phyloP scores from a whole-genome alignment of 2,113 vertebrate species.

The Turdus rufiventris region DNA sequence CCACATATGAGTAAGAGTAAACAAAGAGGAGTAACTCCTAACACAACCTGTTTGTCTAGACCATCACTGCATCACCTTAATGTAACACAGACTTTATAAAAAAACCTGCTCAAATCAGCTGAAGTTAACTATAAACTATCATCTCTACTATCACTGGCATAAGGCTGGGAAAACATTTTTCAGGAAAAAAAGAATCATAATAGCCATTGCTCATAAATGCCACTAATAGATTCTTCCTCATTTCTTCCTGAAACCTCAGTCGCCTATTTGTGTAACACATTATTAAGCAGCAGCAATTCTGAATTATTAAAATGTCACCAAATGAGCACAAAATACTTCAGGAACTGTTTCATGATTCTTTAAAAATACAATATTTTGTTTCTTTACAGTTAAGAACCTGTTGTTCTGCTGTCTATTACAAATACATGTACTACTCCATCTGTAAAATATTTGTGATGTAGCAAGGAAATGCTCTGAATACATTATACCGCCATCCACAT shows the following conservation, averaged over 20 bases:
- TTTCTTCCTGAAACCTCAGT: conserved; percentile 28
- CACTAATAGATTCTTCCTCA: conserved; percentile 38
- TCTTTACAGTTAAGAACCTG: background rate
- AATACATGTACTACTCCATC: background rate
- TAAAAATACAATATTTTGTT: conserved; percentile 10
- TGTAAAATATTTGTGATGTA: background rate
- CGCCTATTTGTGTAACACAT: background rate
- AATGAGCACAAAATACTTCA: conserved; percentile 27
- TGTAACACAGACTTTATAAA: background rate
- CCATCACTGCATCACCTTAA: background rate
- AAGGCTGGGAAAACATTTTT: background rate
- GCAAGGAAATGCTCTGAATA: background rate
- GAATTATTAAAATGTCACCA: background rate
- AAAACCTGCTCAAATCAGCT: background rate
- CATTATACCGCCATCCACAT: background rate
- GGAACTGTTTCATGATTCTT: background rate
- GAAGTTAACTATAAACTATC: background rate
- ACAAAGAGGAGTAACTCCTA: conserved; percentile 2
- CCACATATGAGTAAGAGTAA: background rate
- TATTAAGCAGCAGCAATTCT: background rate
- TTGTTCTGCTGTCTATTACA: background rate
- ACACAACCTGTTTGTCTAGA: background rate
- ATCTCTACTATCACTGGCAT: background rate
- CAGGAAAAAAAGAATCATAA: background rate
- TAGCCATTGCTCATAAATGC: background rate